Evolutionary conservation across 2,113 vertebrate species (phyloP), one percentile per base, ranked within the genome.

Genomic region (Nycticorax nycticorax): DNA sequence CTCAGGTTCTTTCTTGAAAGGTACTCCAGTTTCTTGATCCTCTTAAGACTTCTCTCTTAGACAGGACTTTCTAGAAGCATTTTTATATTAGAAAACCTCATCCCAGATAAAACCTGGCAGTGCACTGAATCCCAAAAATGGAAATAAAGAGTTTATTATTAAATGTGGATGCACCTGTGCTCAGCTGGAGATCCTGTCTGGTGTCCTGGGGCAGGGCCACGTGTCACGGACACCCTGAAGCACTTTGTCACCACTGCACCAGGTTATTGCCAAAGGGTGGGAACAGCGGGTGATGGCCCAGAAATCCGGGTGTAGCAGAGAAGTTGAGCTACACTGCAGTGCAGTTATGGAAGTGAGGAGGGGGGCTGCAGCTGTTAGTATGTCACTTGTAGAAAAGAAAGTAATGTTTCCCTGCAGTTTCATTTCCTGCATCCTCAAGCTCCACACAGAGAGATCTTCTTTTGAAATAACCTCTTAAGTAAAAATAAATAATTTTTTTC

Each of bases 301-400:
- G 71, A 69, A 62, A 57, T 15, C 21, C 9, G 4, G 5, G 12
- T 32, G 27, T 18, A 82, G 32, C 32, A 56, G 56, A 53, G 32
- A 39, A 45, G 2, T 5, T 37, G 71, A 48, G 43, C 24, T 73
- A 30, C 8, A 6, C 12, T 27, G 53, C 55, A 35, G 10, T 24
- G n/a, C 22, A 78, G 24, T 33, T 74, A 39, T 3, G 53, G 60
- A 52, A 37, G 18, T 48, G 55, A 68, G 57, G 14, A 4, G 2
- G 22, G 2, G 3, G 2, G 19, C 19, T 0, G 0, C 8, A 4
- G 22, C 33, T 52, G 2, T 56, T 63, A 39, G 21, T 37, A 33
- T 14, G 14, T 30, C 33, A 35, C 22, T 47, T 50, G 19, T 24
- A 37, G 37, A 78, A 90, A 83, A 78, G 33, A 39, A 56, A 52